A percentile compares a stretch with the other conserved stretches of the same genome.
Conservation (phyloP, 2,113 vertebrate species). For the Psilopsiagon aurifrons region DNA sequence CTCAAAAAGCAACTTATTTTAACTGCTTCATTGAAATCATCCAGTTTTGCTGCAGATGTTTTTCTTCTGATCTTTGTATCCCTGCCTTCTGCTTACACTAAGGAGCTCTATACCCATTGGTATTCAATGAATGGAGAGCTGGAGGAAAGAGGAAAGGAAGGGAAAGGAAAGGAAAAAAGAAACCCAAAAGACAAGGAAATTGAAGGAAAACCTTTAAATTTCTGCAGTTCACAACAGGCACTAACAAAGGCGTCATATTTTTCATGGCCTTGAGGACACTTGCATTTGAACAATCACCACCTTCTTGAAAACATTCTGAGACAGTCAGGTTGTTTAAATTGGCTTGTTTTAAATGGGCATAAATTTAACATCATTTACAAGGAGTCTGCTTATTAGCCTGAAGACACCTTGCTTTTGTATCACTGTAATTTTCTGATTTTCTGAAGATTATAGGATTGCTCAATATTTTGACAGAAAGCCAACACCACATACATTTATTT, state of each 20-base stretch:
- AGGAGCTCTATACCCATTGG: neutral
- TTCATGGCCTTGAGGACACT: neutral
- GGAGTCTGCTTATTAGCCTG: neutral
- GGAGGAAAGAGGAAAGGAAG: neutral
- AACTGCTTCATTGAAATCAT: neutral
- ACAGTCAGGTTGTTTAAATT: slow-evolving; percentile 9
- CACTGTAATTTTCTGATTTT: neutral
- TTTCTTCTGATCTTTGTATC: neutral
- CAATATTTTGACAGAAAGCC: neutral
- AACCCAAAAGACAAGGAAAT: neutral
- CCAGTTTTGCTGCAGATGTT: neutral
- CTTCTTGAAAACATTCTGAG: slow-evolving; percentile 3
- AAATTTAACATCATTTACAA: slow-evolving; percentile 8
- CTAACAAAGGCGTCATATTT: neutral
- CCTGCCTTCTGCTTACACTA: neutral
- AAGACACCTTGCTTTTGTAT: slow-evolving; percentile 33
- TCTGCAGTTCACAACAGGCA: neutral
- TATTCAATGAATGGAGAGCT: neutral
- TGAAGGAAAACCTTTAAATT: neutral
- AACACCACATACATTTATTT: neutral
- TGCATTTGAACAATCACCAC: neutral
- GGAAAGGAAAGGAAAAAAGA: neutral
- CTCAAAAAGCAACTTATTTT: neutral
- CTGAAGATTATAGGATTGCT: neutral
- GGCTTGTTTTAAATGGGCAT: neutral